Evolutionary conservation across 2,888 invertebrate genomes (phyloP).

Genomic region (Rapana venosa): DNA sequence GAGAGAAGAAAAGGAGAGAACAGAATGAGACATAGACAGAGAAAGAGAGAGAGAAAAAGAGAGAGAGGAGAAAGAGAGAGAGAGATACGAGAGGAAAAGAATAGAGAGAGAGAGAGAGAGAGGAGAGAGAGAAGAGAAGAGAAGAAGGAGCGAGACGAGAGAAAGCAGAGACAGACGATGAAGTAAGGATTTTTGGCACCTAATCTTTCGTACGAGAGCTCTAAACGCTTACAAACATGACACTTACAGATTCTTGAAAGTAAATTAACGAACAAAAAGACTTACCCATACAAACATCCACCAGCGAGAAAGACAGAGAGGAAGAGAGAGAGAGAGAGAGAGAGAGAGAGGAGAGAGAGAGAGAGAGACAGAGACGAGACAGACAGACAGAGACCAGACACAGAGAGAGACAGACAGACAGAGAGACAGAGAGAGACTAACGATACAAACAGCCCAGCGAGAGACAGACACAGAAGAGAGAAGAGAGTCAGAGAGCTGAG

Average conservation of each 20-base stretch:
- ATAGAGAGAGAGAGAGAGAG: slow-evolving; percentile 17
- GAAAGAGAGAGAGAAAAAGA: slow-evolving; percentile 15
- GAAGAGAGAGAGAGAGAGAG: neutral
- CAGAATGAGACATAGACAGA: slow-evolving; percentile 20
- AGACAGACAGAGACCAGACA: too few species aligned
- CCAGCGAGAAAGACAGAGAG: neutral
- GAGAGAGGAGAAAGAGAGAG: slow-evolving; percentile 33
- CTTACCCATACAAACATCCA: too few species aligned
- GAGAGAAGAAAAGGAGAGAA: neutral
- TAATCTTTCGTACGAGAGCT: too few species aligned
- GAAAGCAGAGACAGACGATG: neutral
- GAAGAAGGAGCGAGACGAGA: neutral
- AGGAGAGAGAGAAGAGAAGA: neutral
- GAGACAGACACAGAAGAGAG: too few species aligned
- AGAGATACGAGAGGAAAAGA: neutral
- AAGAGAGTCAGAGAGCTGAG: too few species aligned
- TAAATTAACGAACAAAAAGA: too few species aligned
- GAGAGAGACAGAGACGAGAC: neutral
- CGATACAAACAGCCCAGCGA: too few species aligned
- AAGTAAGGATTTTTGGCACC: too few species aligned
- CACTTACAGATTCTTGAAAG: too few species aligned
- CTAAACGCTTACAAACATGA: too few species aligned
- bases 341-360: neutral
- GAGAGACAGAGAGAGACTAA: too few species aligned
- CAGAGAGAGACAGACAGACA: too few species aligned